Evolutionary conservation across 2,888 invertebrate species (phyloP), one percentile per base, ranked within the genome.

Genomic region (Malthinus seriepunctatus): DNA sequence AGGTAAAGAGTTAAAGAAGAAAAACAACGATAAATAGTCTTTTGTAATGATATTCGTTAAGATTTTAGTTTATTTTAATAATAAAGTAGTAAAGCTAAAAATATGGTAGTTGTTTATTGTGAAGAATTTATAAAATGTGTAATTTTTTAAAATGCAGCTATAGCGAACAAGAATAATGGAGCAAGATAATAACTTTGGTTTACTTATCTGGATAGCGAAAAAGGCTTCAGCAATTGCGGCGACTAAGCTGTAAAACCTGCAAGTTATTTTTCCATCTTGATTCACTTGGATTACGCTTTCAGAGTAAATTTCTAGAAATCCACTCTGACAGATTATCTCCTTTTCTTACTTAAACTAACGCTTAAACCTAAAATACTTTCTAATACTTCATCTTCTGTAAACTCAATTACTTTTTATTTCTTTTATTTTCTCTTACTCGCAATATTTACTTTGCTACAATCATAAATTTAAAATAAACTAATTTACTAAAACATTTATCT

Each of bases 211-310:
- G 67, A 68, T 67, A 59, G 64, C 56, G 61, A 63, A 56, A 47
- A 46, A 57, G 63, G 62, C 62, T 65, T 63, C 57, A 58, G 64
- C 62, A 68, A 68, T 67, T 68, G 69, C 69, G 59, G 67, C 61
- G 63, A 63, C 65, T 66, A 62, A 66, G 67, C 67, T 64, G 66
- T 65, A 68, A 68, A 69, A 69, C 66, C 66, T 69, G 64, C 61
- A 63, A 67, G 67, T 67, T 67, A 69, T 67, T 69, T 69, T 69
- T 67, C 69, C 66, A 62, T 63, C 64, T 66, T 68, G 67, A 68
- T 69, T 68, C 67, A 64, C 67, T 62, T 56, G 69, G 69, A 69
- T 69, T 69, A 68, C 65, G 66, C 64, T 68, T 65, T 65, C 67
- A 66, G 61, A 58, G 66, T 63, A 65, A 67, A 66, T 66, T 67